These are phyloP conservation scores for Tragelaphus scriptus DNA, from an alignment of 2,113 vertebrate genomes.

Conservation along the genomic window DNA sequence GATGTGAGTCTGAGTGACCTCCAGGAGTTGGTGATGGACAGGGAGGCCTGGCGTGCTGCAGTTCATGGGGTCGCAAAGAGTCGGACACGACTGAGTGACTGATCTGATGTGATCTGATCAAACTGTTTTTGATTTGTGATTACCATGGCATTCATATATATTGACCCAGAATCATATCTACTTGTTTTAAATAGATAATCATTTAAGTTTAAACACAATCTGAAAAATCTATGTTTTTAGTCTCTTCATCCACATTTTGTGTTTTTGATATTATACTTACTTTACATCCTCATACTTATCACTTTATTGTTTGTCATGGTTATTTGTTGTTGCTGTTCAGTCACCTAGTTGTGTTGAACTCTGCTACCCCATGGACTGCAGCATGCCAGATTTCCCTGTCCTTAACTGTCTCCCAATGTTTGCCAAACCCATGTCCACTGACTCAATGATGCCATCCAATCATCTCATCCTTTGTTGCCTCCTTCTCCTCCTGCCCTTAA, in stretches of 20 bases:
- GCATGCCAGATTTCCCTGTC: neutral
- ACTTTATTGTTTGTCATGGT: neutral
- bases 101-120: no score
- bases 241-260: neutral
- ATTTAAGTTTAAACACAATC: neutral
- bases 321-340: neutral
- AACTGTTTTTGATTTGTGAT: neutral
- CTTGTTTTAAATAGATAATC: neutral
- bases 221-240: neutral
- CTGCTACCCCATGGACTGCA: neutral
- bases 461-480: neutral
- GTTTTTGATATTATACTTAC: neutral
- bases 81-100: no score
- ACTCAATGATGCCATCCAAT: neutral
- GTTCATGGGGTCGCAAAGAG: no score
- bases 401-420: neutral
- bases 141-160: neutral
- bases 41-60: no score
- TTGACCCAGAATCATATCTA: neutral
- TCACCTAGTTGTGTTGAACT: neutral
- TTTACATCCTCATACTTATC: neutral
- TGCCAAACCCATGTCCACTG: neutral
- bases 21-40: no score
- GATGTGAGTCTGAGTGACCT: no score
- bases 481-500: neutral